Conservation (phyloP, 2,888 invertebrate species). For the Trisateles emortualis region DNA sequence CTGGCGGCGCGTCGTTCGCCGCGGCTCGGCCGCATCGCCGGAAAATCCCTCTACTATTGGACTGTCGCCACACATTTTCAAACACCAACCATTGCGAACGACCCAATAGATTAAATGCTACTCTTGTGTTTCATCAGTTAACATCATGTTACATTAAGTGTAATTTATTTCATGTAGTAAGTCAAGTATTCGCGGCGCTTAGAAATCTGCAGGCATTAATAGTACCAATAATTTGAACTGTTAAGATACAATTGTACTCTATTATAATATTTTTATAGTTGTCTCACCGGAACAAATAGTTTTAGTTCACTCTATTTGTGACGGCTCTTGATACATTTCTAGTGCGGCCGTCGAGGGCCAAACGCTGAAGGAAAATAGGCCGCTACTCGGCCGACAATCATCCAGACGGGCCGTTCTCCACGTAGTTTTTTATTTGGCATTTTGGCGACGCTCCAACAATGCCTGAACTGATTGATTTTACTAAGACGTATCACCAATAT, state of each 20-base stretch:
- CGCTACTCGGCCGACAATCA: slow-evolving; percentile 30
- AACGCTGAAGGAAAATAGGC: slow-evolving; percentile 40
- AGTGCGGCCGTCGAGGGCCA: slow-evolving; percentile 30
- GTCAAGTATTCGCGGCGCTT: not conserved
- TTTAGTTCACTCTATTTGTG: slow-evolving; percentile 35
- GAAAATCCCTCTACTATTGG: slow-evolving; percentile 21
- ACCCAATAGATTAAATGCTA: slow-evolving; percentile 7
- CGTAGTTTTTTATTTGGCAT: slow-evolving; percentile 57
- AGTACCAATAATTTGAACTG: not conserved
- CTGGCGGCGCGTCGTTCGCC: slow-evolving; percentile 3
- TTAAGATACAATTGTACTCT: not conserved
- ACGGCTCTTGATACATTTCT: slow-evolving; percentile 31
- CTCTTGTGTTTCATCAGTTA: not conserved
- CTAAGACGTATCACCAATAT: slow-evolving; percentile 52
- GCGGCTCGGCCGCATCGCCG: slow-evolving; percentile 11
- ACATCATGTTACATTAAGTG: not conserved
- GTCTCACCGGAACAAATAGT: slow-evolving; percentile 13
- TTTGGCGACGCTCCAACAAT: slow-evolving; percentile 59
- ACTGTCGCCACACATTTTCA: slow-evolving; percentile 29
- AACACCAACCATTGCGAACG: slow-evolving; percentile 13
- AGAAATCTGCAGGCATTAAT: not conserved
- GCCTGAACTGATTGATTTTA: slow-evolving; percentile 70
- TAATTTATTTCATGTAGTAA: slow-evolving; percentile 6
- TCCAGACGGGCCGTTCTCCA: slow-evolving; percentile 39
- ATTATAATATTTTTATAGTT: slow-evolving; percentile 16